These are phyloP conservation scores for Phalacrocorax brasilianus DNA, from an alignment of 2,113 vertebrate species.

Conservation along the genomic window DNA sequence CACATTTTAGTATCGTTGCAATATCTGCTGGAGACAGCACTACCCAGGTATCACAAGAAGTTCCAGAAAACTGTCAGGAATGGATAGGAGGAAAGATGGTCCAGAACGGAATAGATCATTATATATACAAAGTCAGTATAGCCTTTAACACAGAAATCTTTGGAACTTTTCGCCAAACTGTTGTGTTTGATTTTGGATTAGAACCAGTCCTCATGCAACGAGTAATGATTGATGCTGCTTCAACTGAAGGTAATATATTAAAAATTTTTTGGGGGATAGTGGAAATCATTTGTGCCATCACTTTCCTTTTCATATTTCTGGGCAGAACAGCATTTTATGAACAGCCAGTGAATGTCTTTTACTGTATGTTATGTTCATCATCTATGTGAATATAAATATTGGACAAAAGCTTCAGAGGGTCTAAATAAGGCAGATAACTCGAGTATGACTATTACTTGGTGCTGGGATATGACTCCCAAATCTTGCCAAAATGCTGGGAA, in stretches of 20 bases:
- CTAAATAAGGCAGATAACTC: background rate
- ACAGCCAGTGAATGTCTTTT: background rate
- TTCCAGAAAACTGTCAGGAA: conserved; percentile 90
- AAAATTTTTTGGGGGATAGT: background rate
- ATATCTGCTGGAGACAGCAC: conserved; percentile 88
- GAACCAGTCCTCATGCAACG: conserved; percentile 98
- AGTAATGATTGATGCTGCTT: conserved; percentile 98
- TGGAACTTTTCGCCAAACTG: conserved; percentile 97
- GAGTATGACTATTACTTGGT: background rate
- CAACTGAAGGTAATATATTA: conserved; percentile 89
- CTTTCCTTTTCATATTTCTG: background rate
- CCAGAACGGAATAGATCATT: conserved; percentile 94
- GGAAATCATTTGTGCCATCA: background rate
- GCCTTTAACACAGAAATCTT: conserved; percentile 98
- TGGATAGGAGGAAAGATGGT: conserved; percentile 88
- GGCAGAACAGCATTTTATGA: background rate
- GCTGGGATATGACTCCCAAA: background rate
- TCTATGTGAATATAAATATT: background rate
- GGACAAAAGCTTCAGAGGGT: background rate
- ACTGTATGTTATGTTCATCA: background rate
- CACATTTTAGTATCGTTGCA: conserved; percentile 93
- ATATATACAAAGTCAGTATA: conserved; percentile 92
- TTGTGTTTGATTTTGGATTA: conserved; percentile 97
- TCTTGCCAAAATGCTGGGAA: background rate
- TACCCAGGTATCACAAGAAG: conserved; percentile 85